These are phyloP conservation scores for Phycodurus eques DNA, from an alignment of 2,113 vertebrate genomes.

Conservation along the genomic window DNA sequence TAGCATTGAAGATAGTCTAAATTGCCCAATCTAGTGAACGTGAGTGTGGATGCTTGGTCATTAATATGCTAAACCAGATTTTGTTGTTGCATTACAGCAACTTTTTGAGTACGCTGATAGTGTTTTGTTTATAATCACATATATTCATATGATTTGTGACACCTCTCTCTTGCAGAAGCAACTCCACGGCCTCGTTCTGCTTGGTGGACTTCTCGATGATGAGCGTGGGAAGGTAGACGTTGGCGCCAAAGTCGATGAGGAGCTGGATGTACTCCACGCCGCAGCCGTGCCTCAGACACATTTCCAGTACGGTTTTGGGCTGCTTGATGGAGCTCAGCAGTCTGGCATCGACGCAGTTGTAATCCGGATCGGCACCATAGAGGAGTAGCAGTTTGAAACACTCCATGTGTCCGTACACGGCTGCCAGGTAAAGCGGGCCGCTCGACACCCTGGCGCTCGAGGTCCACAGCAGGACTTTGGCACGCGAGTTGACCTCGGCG, in stretches of 20 bases:
- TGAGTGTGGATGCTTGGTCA: no score
- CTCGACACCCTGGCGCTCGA: slow-evolving; percentile 77
- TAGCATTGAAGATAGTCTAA: no score
- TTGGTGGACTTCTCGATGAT: slow-evolving; percentile 61
- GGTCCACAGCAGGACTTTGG: slow-evolving; percentile 81
- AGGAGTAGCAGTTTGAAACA: slow-evolving; percentile 86
- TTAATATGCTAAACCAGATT: no score
- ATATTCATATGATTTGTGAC: not conserved
- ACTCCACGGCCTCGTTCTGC: slow-evolving; percentile 75
- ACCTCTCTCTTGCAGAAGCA: slow-evolving; percentile 89
- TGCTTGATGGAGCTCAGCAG: slow-evolving; percentile 67
- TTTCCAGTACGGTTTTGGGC: slow-evolving; percentile 77
- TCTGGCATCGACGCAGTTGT: slow-evolving; percentile 69
- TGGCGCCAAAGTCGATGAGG: slow-evolving; percentile 92
- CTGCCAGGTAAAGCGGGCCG: slow-evolving; percentile 88
- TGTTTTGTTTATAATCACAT: no score
- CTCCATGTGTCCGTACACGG: slow-evolving; percentile 85
- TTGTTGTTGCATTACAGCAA: no score
- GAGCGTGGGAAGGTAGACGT: slow-evolving; percentile 83
- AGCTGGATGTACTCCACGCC: slow-evolving; percentile 80
- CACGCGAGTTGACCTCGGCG: slow-evolving; percentile 73
- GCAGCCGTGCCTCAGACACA: slow-evolving; percentile 76
- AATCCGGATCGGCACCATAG: slow-evolving; percentile 79
- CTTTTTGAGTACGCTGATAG: no score
- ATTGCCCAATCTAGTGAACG: no score